Conservation (phyloP, 2,888 invertebrate genomes). For the Tholera decimalis region DNA sequence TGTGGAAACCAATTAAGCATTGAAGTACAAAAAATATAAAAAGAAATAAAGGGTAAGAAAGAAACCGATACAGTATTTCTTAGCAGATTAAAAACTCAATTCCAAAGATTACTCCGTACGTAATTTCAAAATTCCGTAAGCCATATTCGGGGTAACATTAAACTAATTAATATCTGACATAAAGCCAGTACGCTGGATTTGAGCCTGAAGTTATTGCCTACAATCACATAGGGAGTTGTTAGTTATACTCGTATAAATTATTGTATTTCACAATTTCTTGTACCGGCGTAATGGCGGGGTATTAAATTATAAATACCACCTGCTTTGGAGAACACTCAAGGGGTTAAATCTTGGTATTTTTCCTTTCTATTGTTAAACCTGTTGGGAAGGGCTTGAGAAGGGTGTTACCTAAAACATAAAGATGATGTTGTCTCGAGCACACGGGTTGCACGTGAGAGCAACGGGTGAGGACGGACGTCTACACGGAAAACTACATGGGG, state of each 20-base stretch:
- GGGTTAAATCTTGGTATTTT: not conserved
- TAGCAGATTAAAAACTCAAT: conserved; percentile 5
- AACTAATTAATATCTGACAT: conserved; percentile 69
- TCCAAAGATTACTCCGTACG: not conserved
- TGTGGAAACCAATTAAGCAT: too few relatives aligned
- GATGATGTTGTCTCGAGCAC: too few relatives aligned
- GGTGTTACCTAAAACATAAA: too few relatives aligned
- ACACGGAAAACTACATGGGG: too few relatives aligned
- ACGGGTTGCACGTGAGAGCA: too few relatives aligned
- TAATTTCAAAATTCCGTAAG: conserved; percentile 28
- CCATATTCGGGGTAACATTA: conserved; percentile 23
- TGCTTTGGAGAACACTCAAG: conserved; percentile 13
- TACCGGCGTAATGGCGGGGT: conserved; percentile 13
- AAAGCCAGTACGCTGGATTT: conserved; percentile 60
- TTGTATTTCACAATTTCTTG: conserved; percentile 40
- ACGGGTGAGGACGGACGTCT: too few relatives aligned
- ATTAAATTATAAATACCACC: conserved; percentile 46
- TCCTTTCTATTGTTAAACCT: too few relatives aligned
- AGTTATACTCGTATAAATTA: conserved; percentile 33
- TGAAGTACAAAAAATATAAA: too few relatives aligned
- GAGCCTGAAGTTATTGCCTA: conserved; percentile 63
- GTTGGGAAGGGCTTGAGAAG: too few relatives aligned
- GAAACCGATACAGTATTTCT: not conserved
- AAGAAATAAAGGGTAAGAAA: too few relatives aligned
- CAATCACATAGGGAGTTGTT: conserved; percentile 58